These are phyloP conservation scores for Hypomesus transpacificus DNA, from an alignment of 2,113 vertebrate genomes.

Conservation along the genomic window DNA sequence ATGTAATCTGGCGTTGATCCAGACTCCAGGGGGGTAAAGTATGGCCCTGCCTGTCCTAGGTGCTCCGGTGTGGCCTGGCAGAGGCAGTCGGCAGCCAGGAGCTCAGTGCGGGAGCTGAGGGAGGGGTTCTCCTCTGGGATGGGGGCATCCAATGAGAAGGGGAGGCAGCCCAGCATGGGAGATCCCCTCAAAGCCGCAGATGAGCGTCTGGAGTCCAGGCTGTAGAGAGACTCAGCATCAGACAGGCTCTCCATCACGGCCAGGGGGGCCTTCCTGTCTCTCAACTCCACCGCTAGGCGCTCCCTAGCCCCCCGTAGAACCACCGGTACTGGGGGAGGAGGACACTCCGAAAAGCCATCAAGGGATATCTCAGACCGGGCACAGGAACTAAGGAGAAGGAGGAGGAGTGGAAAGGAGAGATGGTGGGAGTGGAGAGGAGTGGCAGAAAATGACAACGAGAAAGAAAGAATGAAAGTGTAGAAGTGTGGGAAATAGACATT, in stretches of 20 bases:
- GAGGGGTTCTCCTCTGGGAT: slow-evolving; percentile 98
- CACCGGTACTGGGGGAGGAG: slow-evolving; percentile 86
- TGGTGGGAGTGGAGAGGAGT: slow-evolving; percentile 32
- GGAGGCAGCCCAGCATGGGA: slow-evolving; percentile 87
- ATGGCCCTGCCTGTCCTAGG: slow-evolving; percentile 69
- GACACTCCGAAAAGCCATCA: slow-evolving; percentile 92
- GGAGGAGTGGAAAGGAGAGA: background rate
- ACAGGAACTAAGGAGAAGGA: slow-evolving; percentile 79
- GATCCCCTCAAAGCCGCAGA: slow-evolving; percentile 92
- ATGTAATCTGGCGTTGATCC: slow-evolving; percentile 54
- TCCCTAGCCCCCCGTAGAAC: slow-evolving; percentile 92
- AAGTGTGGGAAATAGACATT: background rate
- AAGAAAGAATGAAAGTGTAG: slow-evolving; percentile 5
- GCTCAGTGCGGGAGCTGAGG: slow-evolving; percentile 93
- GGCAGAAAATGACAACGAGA: slow-evolving; percentile 41
- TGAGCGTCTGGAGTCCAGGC: slow-evolving; percentile 94
- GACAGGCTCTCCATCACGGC: slow-evolving; percentile 98
- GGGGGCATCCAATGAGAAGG: slow-evolving; percentile 89
- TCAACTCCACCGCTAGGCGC: slow-evolving; percentile 85
- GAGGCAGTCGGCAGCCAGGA: slow-evolving; percentile 87
- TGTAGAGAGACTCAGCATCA: slow-evolving; percentile 93
- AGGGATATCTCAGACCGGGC: slow-evolving; percentile 94
- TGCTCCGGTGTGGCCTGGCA: slow-evolving; percentile 80
- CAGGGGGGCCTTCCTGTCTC: slow-evolving; percentile 89
- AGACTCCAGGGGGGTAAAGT: slow-evolving; percentile 64